These are phyloP conservation scores for Coelinius sp. DNA, from an alignment of 2,888 invertebrate genomes.

Conservation along the genomic window DNA sequence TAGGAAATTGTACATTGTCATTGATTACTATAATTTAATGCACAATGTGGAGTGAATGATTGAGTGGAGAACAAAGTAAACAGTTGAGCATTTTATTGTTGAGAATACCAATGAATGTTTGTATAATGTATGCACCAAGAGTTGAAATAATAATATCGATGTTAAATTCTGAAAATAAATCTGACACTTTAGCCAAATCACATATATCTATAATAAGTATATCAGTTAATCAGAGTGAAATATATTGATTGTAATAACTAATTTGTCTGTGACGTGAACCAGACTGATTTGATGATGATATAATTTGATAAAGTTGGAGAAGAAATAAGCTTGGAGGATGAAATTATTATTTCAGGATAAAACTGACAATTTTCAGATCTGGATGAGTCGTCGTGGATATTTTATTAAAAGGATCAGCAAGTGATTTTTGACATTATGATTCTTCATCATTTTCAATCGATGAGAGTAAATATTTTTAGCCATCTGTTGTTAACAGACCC, in stretches of 20 bases:
- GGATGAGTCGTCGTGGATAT: background rate
- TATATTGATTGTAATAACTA: slow-evolving; percentile 9
- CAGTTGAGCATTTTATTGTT: background rate
- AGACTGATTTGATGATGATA: background rate
- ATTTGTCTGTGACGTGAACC: slow-evolving; percentile 18
- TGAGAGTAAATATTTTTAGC: background rate
- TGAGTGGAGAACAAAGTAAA: background rate
- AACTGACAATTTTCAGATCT: background rate
- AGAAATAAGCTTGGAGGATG: background rate
- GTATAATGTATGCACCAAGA: background rate
- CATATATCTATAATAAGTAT: background rate
- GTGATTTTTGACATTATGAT: background rate
- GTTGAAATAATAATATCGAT: background rate
- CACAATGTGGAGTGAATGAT: background rate
- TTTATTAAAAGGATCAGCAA: background rate
- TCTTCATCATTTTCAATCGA: background rate
- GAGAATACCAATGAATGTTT: slow-evolving; percentile 1
- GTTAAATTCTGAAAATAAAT: background rate
- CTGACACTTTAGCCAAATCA: slow-evolving; percentile 17
- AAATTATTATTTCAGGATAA: background rate
- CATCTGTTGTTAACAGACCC: background rate
- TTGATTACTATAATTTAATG: slow-evolving; percentile 1
- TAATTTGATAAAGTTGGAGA: background rate
- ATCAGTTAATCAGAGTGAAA: background rate
- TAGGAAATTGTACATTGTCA: background rate